Percentiles rank a stretch among this genome's conserved stretches.
Conservation (phyloP, 2,888 invertebrate genomes). For the Parnassius apollo region DNA sequence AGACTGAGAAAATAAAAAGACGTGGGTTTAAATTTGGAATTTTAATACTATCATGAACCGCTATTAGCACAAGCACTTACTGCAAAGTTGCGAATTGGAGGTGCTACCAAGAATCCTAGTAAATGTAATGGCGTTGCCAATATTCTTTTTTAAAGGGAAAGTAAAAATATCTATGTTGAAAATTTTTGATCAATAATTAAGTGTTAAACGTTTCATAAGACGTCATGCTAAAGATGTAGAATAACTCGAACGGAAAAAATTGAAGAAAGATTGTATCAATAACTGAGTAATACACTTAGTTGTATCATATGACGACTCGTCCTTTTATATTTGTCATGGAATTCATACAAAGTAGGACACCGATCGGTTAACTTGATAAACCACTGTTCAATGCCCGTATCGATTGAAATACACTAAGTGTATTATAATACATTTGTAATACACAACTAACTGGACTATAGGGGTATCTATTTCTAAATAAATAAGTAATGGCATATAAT, state of each 20-base stretch:
- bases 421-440: constrained; percentile 33
- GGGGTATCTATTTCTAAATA: constrained; percentile 13
- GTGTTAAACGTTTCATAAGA: not conserved
- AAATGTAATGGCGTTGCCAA: no score
- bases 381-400: constrained; percentile 29
- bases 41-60: no score
- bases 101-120: no score
- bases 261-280: constrained; percentile 5
- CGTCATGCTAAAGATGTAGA: constrained; percentile 21
- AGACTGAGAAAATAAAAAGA: no score
- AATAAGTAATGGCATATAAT: constrained; percentile 11
- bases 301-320: constrained; percentile 7
- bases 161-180: no score
- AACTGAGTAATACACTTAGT: constrained; percentile 22
- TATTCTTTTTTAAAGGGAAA: no score
- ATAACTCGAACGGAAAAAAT: not conserved
- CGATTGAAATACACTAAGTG: constrained; percentile 59
- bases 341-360: constrained; percentile 29
- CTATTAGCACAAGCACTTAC: no score
- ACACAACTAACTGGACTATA: no score
- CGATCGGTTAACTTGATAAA: constrained; percentile 32
- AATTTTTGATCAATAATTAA: no score
- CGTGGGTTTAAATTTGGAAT: no score
- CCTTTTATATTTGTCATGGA: constrained; percentile 17
- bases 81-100: no score